phyloP scores from a whole-genome alignment of 2,797 vertebrate genomes.

The Acipenser transmontanus region DNA sequence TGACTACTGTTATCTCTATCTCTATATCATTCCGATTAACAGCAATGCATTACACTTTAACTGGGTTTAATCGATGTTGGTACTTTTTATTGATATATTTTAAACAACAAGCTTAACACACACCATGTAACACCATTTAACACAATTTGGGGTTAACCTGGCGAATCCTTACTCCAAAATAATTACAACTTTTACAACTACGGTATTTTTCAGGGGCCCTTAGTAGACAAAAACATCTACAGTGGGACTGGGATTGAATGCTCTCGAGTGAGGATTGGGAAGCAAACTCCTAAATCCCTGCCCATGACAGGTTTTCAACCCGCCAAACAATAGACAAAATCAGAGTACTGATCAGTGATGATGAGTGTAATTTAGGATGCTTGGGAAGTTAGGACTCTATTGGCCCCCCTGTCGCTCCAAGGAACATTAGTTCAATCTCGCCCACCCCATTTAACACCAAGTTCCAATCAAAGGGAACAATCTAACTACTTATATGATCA shows the following conservation, averaged over 20 bases:
- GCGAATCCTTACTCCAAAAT: no score
- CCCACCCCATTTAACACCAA: background rate
- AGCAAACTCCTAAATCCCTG: conserved; percentile 34
- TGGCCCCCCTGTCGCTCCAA: conserved; percentile 23
- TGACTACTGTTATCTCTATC: no score
- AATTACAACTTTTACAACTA: background rate
- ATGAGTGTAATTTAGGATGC: conserved; percentile 37
- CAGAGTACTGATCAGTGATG: conserved; percentile 21
- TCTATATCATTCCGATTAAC: no score
- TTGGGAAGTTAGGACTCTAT: conserved; percentile 18
- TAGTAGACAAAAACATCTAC: conserved; percentile 38
- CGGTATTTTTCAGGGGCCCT: background rate
- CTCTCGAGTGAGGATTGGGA: conserved; percentile 28
- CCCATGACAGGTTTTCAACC: conserved; percentile 57
- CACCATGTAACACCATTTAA: no score
- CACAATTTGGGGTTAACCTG: no score
- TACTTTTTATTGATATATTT: no score
- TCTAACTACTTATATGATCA: background rate
- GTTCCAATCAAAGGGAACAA: conserved; percentile 5
- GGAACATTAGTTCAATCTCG: conserved; percentile 20
- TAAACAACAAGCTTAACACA: no score
- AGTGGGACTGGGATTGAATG: conserved; percentile 32
- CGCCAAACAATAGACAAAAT: conserved; percentile 47
- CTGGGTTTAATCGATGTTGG: no score
- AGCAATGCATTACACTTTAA: no score